A percentile compares a stretch with the other conserved stretches of the same genome.
These are phyloP conservation scores for Ophion costatus DNA, from an alignment of 2,888 invertebrate species.

Conservation along the genomic window DNA sequence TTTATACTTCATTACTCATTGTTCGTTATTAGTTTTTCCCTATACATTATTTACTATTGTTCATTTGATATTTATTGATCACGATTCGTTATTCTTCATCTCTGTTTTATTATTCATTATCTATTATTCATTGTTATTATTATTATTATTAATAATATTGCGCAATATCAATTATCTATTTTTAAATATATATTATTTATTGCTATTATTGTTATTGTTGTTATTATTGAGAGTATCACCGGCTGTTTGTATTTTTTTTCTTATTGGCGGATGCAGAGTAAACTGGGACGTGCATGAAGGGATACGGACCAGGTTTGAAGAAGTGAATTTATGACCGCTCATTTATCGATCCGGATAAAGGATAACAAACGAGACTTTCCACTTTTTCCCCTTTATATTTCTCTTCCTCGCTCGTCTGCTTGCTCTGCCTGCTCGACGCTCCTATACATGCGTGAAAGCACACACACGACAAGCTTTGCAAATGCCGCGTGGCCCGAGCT, in stretches of 20 bases:
- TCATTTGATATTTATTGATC: no score
- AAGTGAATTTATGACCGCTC: constrained; percentile 55
- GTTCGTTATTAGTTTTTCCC: no score
- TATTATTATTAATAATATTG: no score
- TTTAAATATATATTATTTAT: no score
- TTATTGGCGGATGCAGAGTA: constrained; percentile 48
- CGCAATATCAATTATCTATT: no score
- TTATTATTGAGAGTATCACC: constrained; percentile 20
- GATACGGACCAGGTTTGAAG: constrained; percentile 35
- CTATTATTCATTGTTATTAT: no score
- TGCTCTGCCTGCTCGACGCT: background rate
- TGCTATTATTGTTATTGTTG: background rate
- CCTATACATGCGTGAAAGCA: background rate
- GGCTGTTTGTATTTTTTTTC: constrained; percentile 18
- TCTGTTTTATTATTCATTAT: no score
- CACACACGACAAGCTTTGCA: constrained; percentile 56
- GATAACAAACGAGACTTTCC: constrained; percentile 54
- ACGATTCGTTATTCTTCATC: no score
- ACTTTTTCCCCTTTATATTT: constrained; percentile 14
- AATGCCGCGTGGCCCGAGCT: constrained; percentile 30
- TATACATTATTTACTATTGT: no score
- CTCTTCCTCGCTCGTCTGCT: constrained; percentile 25
- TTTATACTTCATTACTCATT: no score
- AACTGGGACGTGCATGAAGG: constrained; percentile 15
- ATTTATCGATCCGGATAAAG: constrained; percentile 61